phyloP scores from a whole-genome alignment of 2,797 vertebrate species.

The Euphonia xanthogaster region DNA sequence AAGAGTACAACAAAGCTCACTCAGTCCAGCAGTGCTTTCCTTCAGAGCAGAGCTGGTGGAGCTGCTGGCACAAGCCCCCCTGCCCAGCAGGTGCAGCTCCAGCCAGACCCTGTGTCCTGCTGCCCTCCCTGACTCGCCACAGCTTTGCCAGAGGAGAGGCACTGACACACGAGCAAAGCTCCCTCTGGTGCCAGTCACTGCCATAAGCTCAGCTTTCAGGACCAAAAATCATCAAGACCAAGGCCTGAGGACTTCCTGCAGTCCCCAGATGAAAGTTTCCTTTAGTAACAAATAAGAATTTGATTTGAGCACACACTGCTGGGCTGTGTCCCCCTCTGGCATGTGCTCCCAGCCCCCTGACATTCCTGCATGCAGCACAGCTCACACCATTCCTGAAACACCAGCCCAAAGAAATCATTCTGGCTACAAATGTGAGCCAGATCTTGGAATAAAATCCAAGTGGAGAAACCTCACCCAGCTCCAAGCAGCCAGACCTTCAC shows the following conservation, averaged over 20 bases:
- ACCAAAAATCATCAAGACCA: background rate
- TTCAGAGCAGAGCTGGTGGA: background rate
- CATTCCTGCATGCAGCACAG: background rate
- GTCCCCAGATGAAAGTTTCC: background rate
- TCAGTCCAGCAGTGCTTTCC: too few relatives aligned
- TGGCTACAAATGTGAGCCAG: background rate
- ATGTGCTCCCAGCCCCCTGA: background rate
- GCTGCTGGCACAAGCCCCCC: background rate
- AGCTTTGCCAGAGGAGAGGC: background rate
- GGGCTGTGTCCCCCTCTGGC: background rate
- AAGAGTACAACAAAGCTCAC: background rate
- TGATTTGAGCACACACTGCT: background rate
- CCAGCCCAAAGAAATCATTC: slow-evolving; percentile 9
- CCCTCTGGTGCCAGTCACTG: background rate
- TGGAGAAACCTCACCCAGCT: background rate
- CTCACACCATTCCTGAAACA: slow-evolving; percentile 26
- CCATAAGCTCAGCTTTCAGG: background rate
- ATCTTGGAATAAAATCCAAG: background rate
- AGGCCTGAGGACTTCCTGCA: background rate
- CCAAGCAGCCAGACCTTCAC: background rate
- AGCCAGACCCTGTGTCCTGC: background rate
- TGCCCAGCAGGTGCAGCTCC: background rate
- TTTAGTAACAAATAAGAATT: background rate
- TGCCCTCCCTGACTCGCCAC: background rate
- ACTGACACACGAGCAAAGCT: background rate